phyloP scores from a whole-genome alignment of 2,888 invertebrate species.

The Caenorhabditis angaria region DNA sequence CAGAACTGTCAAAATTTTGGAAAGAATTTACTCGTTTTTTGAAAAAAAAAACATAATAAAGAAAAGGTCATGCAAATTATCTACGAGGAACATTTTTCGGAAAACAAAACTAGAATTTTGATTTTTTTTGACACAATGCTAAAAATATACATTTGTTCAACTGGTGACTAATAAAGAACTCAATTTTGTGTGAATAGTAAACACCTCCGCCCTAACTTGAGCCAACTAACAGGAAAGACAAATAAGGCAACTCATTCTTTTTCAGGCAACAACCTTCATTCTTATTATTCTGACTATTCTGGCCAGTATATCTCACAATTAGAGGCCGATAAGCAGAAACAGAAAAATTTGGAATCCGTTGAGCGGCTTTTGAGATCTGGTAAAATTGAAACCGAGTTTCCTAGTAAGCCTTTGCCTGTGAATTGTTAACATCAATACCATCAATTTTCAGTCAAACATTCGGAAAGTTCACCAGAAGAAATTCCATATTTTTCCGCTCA shows the following conservation, averaged over 20 bases:
- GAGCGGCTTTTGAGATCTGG: conserved; percentile 32
- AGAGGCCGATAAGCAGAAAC: background rate
- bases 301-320: background rate
- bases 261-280: conserved; percentile 9
- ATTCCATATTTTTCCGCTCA: conserved; percentile 36
- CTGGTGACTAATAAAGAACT: background rate
- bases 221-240: background rate
- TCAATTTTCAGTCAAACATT: conserved; percentile 20
- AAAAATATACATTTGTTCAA: too few species aligned
- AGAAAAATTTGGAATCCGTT: conserved; percentile 25
- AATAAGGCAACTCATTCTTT: background rate
- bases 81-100: too few species aligned
- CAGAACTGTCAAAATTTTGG: too few species aligned
- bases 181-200: background rate
- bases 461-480: background rate
- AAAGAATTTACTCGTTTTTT: too few species aligned
- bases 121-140: too few species aligned
- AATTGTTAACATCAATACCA: background rate
- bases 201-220: background rate
- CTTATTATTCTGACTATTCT: conserved; percentile 12
- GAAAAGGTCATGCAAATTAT: too few species aligned
- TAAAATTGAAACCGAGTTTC: conserved; percentile 54
- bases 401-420: conserved; percentile 30
- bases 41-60: too few species aligned
- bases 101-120: too few species aligned